Percentiles rank a stretch among this genome's conserved stretches.
These are phyloP conservation scores for Ashinkailepas kermadecensis DNA, from an alignment of 2,888 invertebrate genomes.

Conservation along the genomic window DNA sequence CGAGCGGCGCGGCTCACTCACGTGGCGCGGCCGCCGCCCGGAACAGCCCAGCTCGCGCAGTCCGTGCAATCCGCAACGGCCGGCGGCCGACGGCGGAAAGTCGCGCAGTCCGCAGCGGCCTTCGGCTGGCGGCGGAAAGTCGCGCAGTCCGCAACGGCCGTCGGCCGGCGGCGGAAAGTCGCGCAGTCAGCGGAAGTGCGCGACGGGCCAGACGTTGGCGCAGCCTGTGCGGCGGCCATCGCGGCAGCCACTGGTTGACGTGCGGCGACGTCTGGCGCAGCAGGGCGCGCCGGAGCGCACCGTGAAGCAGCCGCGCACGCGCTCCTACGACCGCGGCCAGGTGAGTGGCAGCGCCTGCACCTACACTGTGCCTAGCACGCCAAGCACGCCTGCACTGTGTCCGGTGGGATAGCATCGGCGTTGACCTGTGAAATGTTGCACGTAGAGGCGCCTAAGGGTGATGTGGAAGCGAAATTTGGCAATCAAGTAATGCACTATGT, in stretches of 20 bases:
- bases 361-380: no score
- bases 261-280: background rate
- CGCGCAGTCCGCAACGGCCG: background rate
- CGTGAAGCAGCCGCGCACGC: background rate
- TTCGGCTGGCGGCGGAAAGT: background rate
- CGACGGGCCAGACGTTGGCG: background rate
- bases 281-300: background rate
- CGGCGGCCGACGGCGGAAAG: background rate
- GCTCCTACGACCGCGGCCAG: conserved; percentile 15
- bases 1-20: background rate
- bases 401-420: no score
- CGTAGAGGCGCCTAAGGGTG: no score
- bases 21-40: background rate
- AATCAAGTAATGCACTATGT: no score
- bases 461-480: no score
- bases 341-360: background rate
- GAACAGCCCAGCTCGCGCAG: background rate
- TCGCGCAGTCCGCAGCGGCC: background rate
- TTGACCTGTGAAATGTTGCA: no score
- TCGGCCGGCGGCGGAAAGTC: background rate
- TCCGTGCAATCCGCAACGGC: background rate
- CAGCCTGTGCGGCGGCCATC: background rate
- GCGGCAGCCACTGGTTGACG: background rate
- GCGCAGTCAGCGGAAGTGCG: background rate
- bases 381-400: no score